Evolutionary conservation across 2,888 invertebrate species (phyloP).

Genomic region (Acronicta psi): DNA sequence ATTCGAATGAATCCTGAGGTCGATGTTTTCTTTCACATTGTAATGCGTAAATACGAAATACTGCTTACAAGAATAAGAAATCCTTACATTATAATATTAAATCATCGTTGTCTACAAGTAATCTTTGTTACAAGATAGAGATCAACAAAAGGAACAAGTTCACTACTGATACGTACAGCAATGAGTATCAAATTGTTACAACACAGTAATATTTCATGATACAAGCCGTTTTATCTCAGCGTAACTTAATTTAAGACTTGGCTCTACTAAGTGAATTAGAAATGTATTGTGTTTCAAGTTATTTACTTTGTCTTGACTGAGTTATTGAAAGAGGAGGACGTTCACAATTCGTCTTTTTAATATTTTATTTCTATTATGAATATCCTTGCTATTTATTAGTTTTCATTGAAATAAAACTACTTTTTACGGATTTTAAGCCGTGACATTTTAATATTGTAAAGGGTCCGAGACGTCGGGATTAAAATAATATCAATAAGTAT

Average conservation of each 20-base stretch:
- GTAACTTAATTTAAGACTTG: conserved; percentile 43
- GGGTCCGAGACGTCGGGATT: too few species aligned
- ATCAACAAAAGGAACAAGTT: conserved; percentile 36
- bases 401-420: too few species aligned
- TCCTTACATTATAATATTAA: conserved; percentile 12
- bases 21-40: too few species aligned
- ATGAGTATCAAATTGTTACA: conserved; percentile 51
- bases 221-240: conserved; percentile 35
- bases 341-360: not conserved
- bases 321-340: not conserved
- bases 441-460: too few species aligned
- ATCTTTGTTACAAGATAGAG: conserved; percentile 37
- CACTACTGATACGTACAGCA: conserved; percentile 42
- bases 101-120: conserved; percentile 26
- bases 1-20: too few species aligned
- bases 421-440: too few species aligned
- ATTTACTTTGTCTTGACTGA: not conserved
- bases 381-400: too few species aligned
- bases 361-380: too few species aligned
- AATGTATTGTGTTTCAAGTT: conserved; percentile 35
- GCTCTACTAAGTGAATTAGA: conserved; percentile 42
- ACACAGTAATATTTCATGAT: conserved; percentile 48
- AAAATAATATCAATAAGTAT: too few species aligned
- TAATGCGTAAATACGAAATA: too few species aligned
- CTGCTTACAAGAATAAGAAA: too few species aligned